Evolutionary conservation across 1,140 invertebrate genomes (phyloP).

Genomic region (Caenorhabditis remanei): DNA sequence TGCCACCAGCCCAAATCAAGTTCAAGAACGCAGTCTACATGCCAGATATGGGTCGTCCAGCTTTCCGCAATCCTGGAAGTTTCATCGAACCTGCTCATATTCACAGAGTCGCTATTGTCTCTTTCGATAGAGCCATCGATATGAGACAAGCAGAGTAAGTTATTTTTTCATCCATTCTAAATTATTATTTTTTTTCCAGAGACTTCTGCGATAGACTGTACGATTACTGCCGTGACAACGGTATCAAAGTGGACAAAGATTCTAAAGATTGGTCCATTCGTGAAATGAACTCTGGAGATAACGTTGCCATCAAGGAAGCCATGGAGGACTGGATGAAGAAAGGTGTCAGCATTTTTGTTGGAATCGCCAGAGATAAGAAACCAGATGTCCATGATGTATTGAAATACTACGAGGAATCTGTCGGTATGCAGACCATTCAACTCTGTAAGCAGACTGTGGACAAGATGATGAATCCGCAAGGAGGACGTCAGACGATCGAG

Average conservation of each 20-base stretch:
- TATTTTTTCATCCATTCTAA: too few species aligned
- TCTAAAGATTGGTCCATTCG: neutral
- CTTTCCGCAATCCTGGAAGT: neutral
- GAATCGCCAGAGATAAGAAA: conserved; percentile 21
- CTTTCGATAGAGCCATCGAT: conserved; percentile 4
- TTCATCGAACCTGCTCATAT: conserved; percentile 15
- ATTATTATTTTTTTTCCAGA: too few species aligned
- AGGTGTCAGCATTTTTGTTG: neutral
- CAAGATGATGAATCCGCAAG: neutral
- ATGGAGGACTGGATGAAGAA: neutral
- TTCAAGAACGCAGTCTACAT: neutral
- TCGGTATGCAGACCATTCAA: conserved; percentile 31
- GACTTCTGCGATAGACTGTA: conserved; percentile 10
- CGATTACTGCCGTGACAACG: neutral
- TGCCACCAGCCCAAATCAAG: neutral
- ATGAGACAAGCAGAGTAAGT: neutral
- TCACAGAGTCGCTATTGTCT: neutral
- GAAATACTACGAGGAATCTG: conserved; percentile 24
- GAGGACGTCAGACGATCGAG: conserved; percentile 14
- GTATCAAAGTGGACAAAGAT: neutral
- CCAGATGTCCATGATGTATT: conserved; percentile 26
- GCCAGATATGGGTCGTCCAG: neutral
- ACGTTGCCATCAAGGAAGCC: neutral
- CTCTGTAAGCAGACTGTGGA: neutral
- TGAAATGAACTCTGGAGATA: neutral